phyloP scores from a whole-genome alignment of 1,140 invertebrate species.

The Oncopeltus fasciatus region DNA sequence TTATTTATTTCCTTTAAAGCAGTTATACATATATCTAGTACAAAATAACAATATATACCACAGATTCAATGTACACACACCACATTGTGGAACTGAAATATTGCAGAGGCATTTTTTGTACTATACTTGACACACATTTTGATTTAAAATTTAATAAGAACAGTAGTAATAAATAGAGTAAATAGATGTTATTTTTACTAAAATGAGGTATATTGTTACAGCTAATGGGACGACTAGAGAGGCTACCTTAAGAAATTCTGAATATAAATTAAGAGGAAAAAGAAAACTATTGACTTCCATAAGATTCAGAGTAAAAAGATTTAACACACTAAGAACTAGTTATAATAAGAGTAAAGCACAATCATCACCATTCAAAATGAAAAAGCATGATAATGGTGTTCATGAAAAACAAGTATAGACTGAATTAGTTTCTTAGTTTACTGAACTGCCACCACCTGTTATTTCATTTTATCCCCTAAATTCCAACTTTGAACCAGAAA shows the following conservation, averaged over 20 bases:
- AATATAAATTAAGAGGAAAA: background rate
- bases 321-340: no score
- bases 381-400: no score
- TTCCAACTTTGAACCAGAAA: no score
- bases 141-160: background rate
- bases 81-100: background rate
- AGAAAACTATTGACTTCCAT: background rate
- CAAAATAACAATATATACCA: slow-evolving; percentile 3
- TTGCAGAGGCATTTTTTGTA: slow-evolving; percentile 5
- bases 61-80: background rate
- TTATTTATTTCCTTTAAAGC: background rate
- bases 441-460: no score
- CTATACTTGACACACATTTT: slow-evolving; percentile 10
- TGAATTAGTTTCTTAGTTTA: no score
- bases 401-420: no score
- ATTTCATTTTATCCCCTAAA: no score
- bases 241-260: no score
- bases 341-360: no score
- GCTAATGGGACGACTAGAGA: slow-evolving; percentile 1
- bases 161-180: background rate
- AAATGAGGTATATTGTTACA: slow-evolving; percentile 9
- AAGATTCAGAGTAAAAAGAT: no score
- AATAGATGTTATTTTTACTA: background rate
- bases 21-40: slow-evolving; percentile 1
- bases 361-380: no score